These are phyloP conservation scores for Thymallus thymallus DNA, from an alignment of 2,113 vertebrate species.

Conservation along the genomic window DNA sequence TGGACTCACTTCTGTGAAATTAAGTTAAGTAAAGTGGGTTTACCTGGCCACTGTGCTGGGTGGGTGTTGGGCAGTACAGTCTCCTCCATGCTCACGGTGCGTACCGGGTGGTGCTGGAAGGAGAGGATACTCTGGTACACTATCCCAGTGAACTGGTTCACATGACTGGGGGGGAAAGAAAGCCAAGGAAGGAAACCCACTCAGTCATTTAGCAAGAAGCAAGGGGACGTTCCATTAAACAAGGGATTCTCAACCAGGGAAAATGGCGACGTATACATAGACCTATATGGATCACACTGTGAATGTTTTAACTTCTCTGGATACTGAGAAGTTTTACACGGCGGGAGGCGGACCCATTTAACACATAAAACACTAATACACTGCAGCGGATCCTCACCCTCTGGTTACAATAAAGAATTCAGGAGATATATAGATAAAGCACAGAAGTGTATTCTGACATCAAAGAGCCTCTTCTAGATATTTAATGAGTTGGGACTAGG, in stretches of 20 bases:
- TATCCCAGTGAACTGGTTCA: conserved; percentile 92
- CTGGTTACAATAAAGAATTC: conserved; percentile 1
- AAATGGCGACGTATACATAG: too few relatives aligned
- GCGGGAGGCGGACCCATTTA: not conserved
- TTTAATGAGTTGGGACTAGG: not conserved
- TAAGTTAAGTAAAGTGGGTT: not conserved
- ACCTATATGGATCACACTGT: too few relatives aligned
- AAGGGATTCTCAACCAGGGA: not conserved
- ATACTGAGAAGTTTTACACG: too few relatives aligned
- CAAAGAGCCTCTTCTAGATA: not conserved
- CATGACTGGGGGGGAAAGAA: conserved; percentile 72
- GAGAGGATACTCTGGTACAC: conserved; percentile 91
- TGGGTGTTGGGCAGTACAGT: conserved; percentile 87
- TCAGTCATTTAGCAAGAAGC: not conserved
- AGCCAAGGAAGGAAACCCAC: not conserved
- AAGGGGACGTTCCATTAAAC: not conserved
- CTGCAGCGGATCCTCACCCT: not conserved
- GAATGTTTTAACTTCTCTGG: too few relatives aligned
- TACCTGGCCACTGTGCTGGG: conserved; percentile 97
- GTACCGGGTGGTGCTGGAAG: conserved; percentile 78
- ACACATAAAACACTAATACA: conserved; percentile 3
- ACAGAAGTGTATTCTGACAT: not conserved
- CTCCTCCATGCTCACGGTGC: conserved; percentile 84
- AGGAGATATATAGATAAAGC: not conserved
- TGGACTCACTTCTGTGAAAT: too few relatives aligned